phyloP scores from a whole-genome alignment of 1,140 invertebrate species.

The Lordiphosa collinella region DNA sequence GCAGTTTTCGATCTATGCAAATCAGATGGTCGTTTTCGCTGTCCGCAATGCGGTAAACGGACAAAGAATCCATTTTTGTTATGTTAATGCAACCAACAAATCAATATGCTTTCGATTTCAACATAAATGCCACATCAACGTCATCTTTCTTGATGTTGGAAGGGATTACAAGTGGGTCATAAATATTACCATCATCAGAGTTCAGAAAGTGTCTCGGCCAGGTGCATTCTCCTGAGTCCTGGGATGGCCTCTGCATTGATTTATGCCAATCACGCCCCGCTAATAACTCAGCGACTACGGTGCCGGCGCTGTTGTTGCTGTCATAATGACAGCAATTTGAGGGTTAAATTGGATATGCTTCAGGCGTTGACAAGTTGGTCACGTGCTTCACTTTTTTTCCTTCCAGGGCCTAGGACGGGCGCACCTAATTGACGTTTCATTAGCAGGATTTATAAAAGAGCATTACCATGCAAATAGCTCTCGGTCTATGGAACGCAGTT shows the following conservation, averaged over 20 bases:
- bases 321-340: conserved; percentile 75
- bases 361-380: conserved; percentile 69
- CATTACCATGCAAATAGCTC: conserved; percentile 51
- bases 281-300: conserved; percentile 69
- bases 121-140: conserved; percentile 60
- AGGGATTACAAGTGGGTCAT: conserved; percentile 31
- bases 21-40: conserved; percentile 32
- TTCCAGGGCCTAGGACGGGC: conserved; percentile 22
- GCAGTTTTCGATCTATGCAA: conserved; percentile 31
- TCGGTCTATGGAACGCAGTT: conserved; percentile 23
- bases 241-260: conserved; percentile 51
- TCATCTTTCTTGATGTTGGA: conserved; percentile 48
- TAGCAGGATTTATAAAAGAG: conserved; percentile 56
- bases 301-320: conserved; percentile 13
- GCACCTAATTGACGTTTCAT: conserved; percentile 75
- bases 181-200: conserved; percentile 34
- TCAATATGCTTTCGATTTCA: conserved; percentile 61
- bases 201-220: conserved; percentile 31
- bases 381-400: conserved; percentile 37
- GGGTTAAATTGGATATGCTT: conserved; percentile 75
- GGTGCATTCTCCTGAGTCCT: conserved; percentile 33
- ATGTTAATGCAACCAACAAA: conserved; percentile 51
- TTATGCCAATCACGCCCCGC: conserved; percentile 77
- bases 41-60: conserved; percentile 57
- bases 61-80: conserved; percentile 31